Conservation (phyloP, 2,113 vertebrate species). For the Phoxinus phoxinus region DNA sequence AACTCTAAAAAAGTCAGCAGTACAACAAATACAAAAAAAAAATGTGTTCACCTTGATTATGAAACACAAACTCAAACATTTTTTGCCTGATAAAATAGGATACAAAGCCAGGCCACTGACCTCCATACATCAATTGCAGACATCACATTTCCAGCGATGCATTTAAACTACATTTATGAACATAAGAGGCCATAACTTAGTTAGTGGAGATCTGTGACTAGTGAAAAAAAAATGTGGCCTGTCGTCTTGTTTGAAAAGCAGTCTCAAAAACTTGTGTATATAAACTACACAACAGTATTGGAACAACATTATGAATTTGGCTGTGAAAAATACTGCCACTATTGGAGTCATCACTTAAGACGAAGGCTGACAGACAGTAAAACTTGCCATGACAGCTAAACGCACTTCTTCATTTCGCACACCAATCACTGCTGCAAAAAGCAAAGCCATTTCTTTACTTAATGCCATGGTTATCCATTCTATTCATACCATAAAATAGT, state of each 20-base stretch:
- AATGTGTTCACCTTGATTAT: background rate
- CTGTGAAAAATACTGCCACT: slow-evolving; percentile 2
- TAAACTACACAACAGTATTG: slow-evolving; percentile 9
- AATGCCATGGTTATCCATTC: background rate
- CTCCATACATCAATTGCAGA: background rate
- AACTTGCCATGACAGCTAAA: slow-evolving; percentile 6
- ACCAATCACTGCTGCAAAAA: background rate
- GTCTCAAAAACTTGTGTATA: background rate
- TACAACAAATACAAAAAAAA: background rate
- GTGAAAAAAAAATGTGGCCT: background rate
- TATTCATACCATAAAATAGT: background rate
- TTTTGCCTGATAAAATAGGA: background rate
- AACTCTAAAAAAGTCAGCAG: slow-evolving; percentile 21
- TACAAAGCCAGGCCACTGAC: slow-evolving; percentile 19
- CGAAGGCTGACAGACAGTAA: background rate
- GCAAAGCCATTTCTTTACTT: background rate
- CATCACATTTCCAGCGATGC: background rate
- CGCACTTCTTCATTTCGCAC: background rate
- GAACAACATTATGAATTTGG: background rate
- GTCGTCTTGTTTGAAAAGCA: background rate
- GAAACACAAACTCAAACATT: background rate
- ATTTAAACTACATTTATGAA: slow-evolving; percentile 10
- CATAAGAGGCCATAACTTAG: background rate
- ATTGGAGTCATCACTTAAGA: slow-evolving; percentile 1
- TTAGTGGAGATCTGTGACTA: background rate